Evolutionary conservation across 2,888 invertebrate species (phyloP).

Genomic region (Platynereis dumerilii): DNA sequence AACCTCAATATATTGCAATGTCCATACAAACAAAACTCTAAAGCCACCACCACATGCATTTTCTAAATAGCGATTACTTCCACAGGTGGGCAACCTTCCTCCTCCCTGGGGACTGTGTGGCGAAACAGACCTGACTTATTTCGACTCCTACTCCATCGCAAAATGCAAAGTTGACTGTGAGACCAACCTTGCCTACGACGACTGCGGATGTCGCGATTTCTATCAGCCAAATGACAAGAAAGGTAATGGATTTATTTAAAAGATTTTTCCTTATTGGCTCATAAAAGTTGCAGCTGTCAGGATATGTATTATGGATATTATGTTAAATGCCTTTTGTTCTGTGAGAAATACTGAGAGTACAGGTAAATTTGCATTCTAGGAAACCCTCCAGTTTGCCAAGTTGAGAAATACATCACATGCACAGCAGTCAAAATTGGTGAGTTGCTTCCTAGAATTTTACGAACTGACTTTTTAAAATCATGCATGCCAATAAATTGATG

Average conservation of each 20-base stretch:
- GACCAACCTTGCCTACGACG: background rate
- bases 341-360: too few relatives aligned
- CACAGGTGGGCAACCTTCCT: slow-evolving; percentile 20
- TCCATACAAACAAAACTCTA: too few relatives aligned
- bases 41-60: too few relatives aligned
- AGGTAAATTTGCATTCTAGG: slow-evolving; percentile 6
- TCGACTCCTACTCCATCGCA: slow-evolving; percentile 11
- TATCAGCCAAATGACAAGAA: slow-evolving; percentile 15
- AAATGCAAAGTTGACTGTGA: slow-evolving; percentile 22
- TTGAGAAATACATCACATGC: slow-evolving; percentile 15
- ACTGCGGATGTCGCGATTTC: slow-evolving; percentile 20
- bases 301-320: too few relatives aligned
- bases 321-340: too few relatives aligned
- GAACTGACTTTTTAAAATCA: too few relatives aligned
- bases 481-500: too few relatives aligned
- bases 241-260: slow-evolving; percentile 14
- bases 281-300: too few relatives aligned
- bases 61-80: too few relatives aligned
- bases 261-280: too few relatives aligned
- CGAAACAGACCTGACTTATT: slow-evolving; percentile 9
- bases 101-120: slow-evolving; percentile 23
- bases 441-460: too few relatives aligned
- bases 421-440: slow-evolving; percentile 14
- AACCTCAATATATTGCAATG: too few relatives aligned
- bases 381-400: slow-evolving; percentile 13